Percentiles rank a stretch among this genome's conserved stretches.
Conservation (phyloP, 1,140 invertebrate genomes). For the Rhopalosiphum padi region DNA sequence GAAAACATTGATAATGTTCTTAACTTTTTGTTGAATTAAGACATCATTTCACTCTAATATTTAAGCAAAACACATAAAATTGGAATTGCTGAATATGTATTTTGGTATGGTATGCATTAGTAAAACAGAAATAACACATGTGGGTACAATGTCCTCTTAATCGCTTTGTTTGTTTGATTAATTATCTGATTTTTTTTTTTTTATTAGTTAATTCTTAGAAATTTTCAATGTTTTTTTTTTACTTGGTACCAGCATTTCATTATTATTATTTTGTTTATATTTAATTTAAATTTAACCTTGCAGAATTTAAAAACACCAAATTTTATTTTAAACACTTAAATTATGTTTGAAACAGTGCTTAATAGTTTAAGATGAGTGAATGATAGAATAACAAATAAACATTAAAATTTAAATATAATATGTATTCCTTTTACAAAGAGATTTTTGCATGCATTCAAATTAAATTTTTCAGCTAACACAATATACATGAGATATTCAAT, state of each 20-base stretch:
- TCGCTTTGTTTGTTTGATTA: background rate
- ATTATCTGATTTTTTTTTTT: background rate
- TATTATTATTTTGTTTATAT: background rate
- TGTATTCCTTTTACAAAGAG: background rate
- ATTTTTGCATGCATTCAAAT: background rate
- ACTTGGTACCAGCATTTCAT: background rate
- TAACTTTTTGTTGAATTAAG: too few species aligned
- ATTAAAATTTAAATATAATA: background rate
- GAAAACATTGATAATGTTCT: too few species aligned
- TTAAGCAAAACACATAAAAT: too few species aligned
- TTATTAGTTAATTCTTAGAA: background rate
- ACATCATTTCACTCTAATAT: too few species aligned
- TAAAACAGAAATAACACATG: too few species aligned
- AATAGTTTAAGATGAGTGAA: background rate
- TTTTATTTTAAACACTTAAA: background rate
- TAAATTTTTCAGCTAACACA: background rate
- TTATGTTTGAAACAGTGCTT: background rate
- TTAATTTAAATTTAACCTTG: background rate
- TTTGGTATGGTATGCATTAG: too few species aligned
- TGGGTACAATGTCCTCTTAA: background rate
- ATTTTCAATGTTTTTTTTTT: background rate
- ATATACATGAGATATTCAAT: background rate
- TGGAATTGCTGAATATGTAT: too few species aligned
- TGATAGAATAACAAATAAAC: background rate
- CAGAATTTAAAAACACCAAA: background rate